A percentile compares a stretch with the other conserved stretches of the same genome.
Evolutionary conservation across 1,140 invertebrate species (phyloP).

Genomic region (Hycleus phaleratus): DNA sequence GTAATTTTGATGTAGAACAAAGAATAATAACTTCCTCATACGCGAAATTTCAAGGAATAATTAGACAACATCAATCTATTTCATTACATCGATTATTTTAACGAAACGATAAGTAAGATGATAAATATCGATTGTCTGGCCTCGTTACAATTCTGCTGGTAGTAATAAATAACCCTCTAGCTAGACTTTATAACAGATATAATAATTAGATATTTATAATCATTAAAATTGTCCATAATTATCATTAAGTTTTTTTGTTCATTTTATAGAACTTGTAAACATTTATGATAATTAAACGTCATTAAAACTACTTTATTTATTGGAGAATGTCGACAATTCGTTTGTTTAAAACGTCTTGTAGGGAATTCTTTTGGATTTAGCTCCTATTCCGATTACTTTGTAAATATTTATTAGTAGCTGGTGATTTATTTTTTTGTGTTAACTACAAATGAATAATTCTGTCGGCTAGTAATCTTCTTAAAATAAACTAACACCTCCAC

Average conservation of each 20-base stretch:
- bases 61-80: too few relatives aligned
- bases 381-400: not conserved
- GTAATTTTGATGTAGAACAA: too few relatives aligned
- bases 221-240: too few relatives aligned
- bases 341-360: not conserved
- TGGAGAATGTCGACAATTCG: not conserved
- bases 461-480: conserved; percentile 6
- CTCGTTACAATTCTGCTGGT: not conserved
- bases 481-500: too few relatives aligned
- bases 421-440: conserved; percentile 6
- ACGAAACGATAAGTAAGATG: too few relatives aligned
- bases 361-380: not conserved
- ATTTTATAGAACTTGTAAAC: too few relatives aligned
- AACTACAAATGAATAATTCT: conserved; percentile 1
- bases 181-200: not conserved
- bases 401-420: conserved; percentile 12
- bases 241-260: not conserved
- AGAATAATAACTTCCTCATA: too few relatives aligned
- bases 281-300: too few relatives aligned
- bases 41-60: too few relatives aligned
- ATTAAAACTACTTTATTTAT: too few relatives aligned
- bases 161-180: not conserved
- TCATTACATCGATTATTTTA: too few relatives aligned
- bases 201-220: too few relatives aligned
- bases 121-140: not conserved